Evolutionary conservation across 2,888 invertebrate species (phyloP).

Genomic region (Bellardia pandia): DNA sequence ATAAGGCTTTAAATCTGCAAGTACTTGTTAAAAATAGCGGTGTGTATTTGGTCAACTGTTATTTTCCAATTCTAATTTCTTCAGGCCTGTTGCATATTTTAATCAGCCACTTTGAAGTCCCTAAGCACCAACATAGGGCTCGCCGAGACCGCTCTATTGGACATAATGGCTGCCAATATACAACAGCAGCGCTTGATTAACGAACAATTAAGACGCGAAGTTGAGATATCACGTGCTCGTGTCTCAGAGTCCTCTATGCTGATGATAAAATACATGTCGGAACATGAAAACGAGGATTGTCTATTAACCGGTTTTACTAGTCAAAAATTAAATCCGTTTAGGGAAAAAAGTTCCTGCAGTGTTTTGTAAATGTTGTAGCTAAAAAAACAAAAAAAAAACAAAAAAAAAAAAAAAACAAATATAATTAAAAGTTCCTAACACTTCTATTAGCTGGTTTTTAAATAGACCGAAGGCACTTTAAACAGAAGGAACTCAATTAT

Average conservation of each 20-base stretch:
- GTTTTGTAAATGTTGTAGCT: constrained; percentile 87
- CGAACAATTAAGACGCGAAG: constrained; percentile 96
- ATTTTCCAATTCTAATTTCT: constrained; percentile 85
- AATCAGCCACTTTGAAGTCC: constrained; percentile 64
- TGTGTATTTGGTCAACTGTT: constrained; percentile 85
- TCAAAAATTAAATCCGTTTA: constrained; percentile 97
- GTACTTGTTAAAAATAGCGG: neutral
- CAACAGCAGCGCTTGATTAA: constrained; percentile 96
- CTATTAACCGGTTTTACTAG: constrained; percentile 96
- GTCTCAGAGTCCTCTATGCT: constrained; percentile 94
- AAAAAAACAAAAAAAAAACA: neutral
- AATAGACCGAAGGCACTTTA: neutral
- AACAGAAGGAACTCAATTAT: constrained; percentile 68
- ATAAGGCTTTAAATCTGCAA: constrained; percentile 51
- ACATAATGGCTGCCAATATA: constrained; percentile 96
- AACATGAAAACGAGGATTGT: constrained; percentile 96
- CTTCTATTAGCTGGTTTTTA: constrained; percentile 4
- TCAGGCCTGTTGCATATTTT: constrained; percentile 54
- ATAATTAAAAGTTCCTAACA: constrained; percentile 41
- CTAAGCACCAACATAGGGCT: constrained; percentile 82
- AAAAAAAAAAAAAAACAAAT: neutral
- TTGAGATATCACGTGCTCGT: constrained; percentile 91
- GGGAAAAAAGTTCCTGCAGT: constrained; percentile 95
- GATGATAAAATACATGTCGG: constrained; percentile 94
- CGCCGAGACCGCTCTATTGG: constrained; percentile 94